Base-by-base conservation (phyloP, 2,888 invertebrate genomes). In the Philopedon plagiatum region DNA sequence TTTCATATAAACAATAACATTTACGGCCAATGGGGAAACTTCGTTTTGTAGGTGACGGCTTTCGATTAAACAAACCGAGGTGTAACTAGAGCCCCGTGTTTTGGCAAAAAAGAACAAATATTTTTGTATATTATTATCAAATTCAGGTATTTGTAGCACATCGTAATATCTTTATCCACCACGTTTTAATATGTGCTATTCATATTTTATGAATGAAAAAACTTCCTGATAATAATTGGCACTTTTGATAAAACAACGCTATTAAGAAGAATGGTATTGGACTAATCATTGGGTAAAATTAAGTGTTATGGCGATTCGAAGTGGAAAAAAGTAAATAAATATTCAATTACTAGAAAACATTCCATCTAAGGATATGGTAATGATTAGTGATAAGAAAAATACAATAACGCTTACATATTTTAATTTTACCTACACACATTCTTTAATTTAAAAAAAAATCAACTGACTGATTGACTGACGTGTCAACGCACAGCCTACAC, bases 31-130 rank as follows among this genome's bases (percentile, higher is more conserved):
- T 68, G 9, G 11, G 13, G 5, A 13, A 2, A 2, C 4, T 8
- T 11, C 4, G 13, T 68, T 68, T 68, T 60, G 41, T 61, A 68
- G 61, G 61, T 61, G 56, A 68, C 32, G 54, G 61, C 32, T 62
- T 68, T 37, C 46, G 46, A 54, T 54, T 32, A 54, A 29, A 29
- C 9, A 54, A 54, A 54, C 51, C 29, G 29, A 54, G 15, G 51
- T 54, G 51, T 26, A 54, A 54, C 18, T 18, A 2, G 26, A 49
- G 29, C 29, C 13, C 5, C 2, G 2, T 54, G 51, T 54, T 54
- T 49, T 26, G 51, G 29, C 15, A 15, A 54, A 54, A 29, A 29
- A 1, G 1, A 29, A 54, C 9, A 54, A 29, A 18, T 54, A 29
- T 13, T 32, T 54, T 29, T 26, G 37, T 37, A n/a, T 39, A 39